Evolutionary conservation across 30 jellyfish, hydroid and myxozoan genomes (phyloP).

Genomic region (Mastigias papua): DNA sequence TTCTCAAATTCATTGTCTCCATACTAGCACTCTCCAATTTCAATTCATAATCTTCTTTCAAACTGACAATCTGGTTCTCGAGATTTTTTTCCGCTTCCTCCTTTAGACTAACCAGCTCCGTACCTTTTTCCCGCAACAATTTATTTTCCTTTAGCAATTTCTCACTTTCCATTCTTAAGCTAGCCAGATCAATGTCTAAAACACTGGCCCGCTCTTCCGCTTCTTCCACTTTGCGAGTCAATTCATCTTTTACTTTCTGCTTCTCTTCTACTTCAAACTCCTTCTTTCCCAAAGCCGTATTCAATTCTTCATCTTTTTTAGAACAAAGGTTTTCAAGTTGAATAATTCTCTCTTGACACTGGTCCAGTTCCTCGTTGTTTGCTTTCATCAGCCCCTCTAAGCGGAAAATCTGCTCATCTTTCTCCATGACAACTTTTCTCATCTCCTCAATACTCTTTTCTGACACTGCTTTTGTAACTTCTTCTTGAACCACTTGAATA

Average conservation of each 20-base stretch:
- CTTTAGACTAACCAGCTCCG: slow-evolving; percentile 11
- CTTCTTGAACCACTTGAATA: slow-evolving; percentile 24
- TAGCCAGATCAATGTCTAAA: neutral
- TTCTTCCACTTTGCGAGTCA: neutral
- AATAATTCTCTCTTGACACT: neutral
- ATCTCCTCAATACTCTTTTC: slow-evolving; percentile 25
- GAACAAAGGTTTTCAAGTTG: neutral
- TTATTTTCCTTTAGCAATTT: neutral
- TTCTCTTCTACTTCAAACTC: neutral
- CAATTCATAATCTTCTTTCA: slow-evolving; percentile 29
- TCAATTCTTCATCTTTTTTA: slow-evolving; percentile 13
- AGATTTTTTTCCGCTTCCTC: neutral
- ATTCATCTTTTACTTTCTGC: slow-evolving; percentile 29
- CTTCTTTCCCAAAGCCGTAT: neutral
- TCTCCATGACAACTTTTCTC: neutral
- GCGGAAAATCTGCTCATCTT: slow-evolving; percentile 5
- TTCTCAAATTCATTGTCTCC: slow-evolving; percentile 38
- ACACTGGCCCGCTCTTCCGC: neutral
- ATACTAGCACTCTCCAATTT: neutral
- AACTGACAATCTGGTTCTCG: neutral
- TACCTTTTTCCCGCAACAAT: slow-evolving; percentile 2
- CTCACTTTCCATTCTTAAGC: neutral
- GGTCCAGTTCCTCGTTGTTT: slow-evolving; percentile 8
- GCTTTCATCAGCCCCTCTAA: slow-evolving; percentile 8
- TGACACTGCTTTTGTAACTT: slow-evolving; percentile 21